Conservation (phyloP, 1,140 invertebrate genomes). For the Zaprionus capensis region DNA sequence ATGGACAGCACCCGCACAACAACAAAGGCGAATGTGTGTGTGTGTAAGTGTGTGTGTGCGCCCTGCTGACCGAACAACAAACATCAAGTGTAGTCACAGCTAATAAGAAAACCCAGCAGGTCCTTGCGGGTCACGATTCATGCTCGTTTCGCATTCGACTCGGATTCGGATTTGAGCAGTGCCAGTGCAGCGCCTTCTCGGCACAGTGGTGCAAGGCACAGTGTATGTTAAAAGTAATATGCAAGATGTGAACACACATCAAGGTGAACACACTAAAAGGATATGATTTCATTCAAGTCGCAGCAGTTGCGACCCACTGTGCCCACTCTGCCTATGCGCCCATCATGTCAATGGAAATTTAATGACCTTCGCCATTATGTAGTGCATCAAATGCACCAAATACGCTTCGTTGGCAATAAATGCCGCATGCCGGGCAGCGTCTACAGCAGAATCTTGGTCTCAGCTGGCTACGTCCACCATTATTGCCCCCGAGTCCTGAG, state of each 20-base stretch:
- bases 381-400: constrained; percentile 81
- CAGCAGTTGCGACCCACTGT: constrained; percentile 45
- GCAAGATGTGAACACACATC: no score
- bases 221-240: constrained; percentile 5
- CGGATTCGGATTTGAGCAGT: constrained; percentile 39
- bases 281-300: neutral
- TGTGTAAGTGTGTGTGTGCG: constrained; percentile 61
- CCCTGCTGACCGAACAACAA: constrained; percentile 79
- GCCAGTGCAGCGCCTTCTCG: constrained; percentile 42
- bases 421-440: constrained; percentile 65
- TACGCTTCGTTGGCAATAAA: constrained; percentile 82
- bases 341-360: constrained; percentile 81
- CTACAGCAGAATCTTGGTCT: constrained; percentile 27
- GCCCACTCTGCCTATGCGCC: constrained; percentile 42
- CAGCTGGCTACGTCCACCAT: constrained; percentile 31
- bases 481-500: constrained; percentile 2
- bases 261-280: neutral
- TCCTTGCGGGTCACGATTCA: constrained; percentile 81
- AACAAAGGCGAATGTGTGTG: constrained; percentile 38
- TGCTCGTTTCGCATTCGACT: constrained; percentile 82
- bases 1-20: neutral
- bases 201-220: constrained; percentile 44
- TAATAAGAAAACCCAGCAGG: constrained; percentile 82
- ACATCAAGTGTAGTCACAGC: constrained; percentile 82
- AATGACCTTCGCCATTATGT: constrained; percentile 80